Evolutionary conservation across 2,797 vertebrate genomes (phyloP).

Genomic region (Sitta carolinensis): DNA sequence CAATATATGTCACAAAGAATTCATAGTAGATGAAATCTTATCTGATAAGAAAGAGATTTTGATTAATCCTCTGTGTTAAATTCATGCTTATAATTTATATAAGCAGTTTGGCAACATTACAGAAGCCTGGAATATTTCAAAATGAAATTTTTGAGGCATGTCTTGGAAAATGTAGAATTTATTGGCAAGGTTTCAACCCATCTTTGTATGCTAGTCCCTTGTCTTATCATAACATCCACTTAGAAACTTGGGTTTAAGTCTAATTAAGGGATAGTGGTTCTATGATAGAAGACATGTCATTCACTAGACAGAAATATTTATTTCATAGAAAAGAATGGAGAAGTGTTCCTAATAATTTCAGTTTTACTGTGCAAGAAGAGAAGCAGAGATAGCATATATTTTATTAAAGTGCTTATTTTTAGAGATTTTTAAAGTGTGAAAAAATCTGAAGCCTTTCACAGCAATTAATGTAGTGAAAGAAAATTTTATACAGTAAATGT

Average conservation of each 20-base stretch:
- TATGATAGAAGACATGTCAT: background rate
- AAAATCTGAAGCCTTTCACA: background rate
- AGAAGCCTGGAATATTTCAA: background rate
- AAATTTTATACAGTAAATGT: background rate
- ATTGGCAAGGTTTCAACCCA: background rate
- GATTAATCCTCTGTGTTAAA: background rate
- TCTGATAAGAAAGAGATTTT: background rate
- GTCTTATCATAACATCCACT: background rate
- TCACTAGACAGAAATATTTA: background rate
- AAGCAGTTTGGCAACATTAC: background rate
- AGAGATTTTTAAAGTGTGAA: background rate
- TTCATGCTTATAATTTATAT: background rate
- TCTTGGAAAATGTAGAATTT: background rate
- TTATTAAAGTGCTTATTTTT: background rate
- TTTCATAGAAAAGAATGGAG: background rate
- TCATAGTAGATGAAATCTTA: background rate
- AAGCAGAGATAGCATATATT: background rate
- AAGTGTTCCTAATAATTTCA: background rate
- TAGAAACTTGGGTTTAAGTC: background rate
- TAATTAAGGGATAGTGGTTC: background rate
- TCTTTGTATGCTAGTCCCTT: background rate
- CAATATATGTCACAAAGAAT: background rate
- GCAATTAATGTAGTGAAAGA: background rate
- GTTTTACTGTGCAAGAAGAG: background rate
- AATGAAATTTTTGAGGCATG: accelerated